A percentile compares a stretch with the other conserved stretches of the same genome.
Evolutionary conservation across 2,113 vertebrate species (phyloP).

Genomic region (Halcyon malimbica): DNA sequence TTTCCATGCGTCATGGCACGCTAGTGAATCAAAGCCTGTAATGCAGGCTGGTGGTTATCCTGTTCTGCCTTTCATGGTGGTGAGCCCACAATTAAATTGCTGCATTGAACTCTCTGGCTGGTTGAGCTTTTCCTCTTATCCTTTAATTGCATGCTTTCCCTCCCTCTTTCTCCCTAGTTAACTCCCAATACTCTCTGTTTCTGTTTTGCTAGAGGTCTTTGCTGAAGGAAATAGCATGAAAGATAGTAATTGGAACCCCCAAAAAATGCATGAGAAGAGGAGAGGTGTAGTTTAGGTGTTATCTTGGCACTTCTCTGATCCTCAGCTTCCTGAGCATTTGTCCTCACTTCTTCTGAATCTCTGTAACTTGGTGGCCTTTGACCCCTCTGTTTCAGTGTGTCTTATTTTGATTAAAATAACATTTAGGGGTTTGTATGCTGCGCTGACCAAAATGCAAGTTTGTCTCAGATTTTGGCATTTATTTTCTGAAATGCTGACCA

Average conservation of each 20-base stretch:
- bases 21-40: background rate
- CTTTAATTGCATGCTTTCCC: background rate
- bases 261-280: slow-evolving; percentile 13
- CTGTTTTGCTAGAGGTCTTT: background rate
- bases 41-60: background rate
- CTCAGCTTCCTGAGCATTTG: background rate
- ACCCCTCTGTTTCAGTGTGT: background rate
- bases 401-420: background rate
- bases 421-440: background rate
- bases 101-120: background rate
- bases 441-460: background rate
- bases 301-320: background rate
- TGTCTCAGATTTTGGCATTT: background rate
- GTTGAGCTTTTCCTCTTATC: background rate
- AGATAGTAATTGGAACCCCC: background rate
- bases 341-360: background rate
- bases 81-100: slow-evolving; percentile 34
- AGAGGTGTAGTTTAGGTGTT: background rate
- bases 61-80: background rate
- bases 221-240: background rate
- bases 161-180: background rate
- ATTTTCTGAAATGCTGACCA: background rate
- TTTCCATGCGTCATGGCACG: background rate
- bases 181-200: background rate
- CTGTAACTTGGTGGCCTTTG: background rate